Base-by-base conservation (phyloP, 2,797 vertebrate species). In the Silurus lanzhouensis region DNA sequence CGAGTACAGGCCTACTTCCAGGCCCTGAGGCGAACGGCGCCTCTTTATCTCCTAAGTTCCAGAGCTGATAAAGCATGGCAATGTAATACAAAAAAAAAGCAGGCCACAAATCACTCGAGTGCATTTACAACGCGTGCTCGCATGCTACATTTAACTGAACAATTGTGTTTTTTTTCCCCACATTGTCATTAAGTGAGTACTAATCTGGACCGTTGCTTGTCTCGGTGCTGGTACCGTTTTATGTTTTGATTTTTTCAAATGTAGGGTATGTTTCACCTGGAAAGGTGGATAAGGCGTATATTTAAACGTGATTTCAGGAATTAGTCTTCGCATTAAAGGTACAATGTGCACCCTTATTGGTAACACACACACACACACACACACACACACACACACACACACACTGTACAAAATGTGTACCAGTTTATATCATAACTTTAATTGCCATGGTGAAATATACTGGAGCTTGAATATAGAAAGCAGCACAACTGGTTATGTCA, bases 11-110 rank as follows among this genome's bases (percentile, higher is more conserved):
- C 46, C 46, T 81, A 31, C 48, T 81, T 81, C 64, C 17, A 55
- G 79, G 46, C 79, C 79, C 48, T 81, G 64, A 81, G 63, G 79
- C 79, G 52, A 55, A 67, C 38, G 55, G 46, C 46, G 10, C 8
- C 79, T 81, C 46, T 64, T 58, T 75, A 75, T 64, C 52, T 55
- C 46, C 25, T 31, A 68, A 81, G 67, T 55, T 81, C 63, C 63
- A 20, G 48, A 81, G 77, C 77, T 79, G 38, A 64, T 44, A 79
- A 79, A 61, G n/a, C 79, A 64, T 55, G 48, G 17, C 19, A 27
- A 67, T 81, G 25, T 15, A 81, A 25, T 58, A 22, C 27, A 61
- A 38, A 61, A 5, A 66, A 19, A 60, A 38, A 38, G 61, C 78
- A 80, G 60, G 14, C 38, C 22, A 66, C 22, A 66, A 64, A 64